Percentiles rank a stretch among this genome's conserved stretches.
Conservation (phyloP, 2,797 vertebrate genomes). For the Craterocephalus amniculus region DNA sequence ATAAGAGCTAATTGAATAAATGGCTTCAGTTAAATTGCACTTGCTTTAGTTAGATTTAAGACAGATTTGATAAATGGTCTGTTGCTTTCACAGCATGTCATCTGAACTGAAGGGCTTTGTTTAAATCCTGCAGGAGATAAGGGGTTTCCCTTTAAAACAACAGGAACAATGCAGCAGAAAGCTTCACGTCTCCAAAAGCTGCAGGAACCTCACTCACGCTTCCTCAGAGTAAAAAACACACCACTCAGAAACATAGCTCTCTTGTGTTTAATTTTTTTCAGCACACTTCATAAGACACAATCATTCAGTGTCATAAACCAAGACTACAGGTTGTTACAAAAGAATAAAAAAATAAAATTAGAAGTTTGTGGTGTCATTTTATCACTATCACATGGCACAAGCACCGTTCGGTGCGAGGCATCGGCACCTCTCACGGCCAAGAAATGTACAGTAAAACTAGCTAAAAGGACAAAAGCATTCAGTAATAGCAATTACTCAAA, state of each 20-base stretch:
- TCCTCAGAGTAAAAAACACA: constrained; percentile 11
- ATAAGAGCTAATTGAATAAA: neutral
- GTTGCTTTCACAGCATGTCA: constrained; percentile 32
- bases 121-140: constrained; percentile 34
- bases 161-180: constrained; percentile 15
- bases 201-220: constrained; percentile 5
- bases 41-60: constrained; percentile 3
- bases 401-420: constrained; percentile 56
- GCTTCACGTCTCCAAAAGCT: constrained; percentile 35
- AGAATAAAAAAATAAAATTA: constrained; percentile 78
- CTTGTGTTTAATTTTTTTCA: constrained; percentile 49
- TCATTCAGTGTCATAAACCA: constrained; percentile 68
- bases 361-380: constrained; percentile 58
- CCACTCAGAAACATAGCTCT: constrained; percentile 45
- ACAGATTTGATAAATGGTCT: constrained; percentile 17
- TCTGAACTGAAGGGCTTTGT: constrained; percentile 42
- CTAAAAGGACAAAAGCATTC: constrained; percentile 66
- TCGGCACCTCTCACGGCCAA: constrained; percentile 43
- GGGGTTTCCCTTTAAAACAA: constrained; percentile 23
- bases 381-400: constrained; percentile 51
- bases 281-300: constrained; percentile 63
- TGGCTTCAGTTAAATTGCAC: constrained; percentile 5
- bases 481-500: constrained; percentile 61
- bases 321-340: constrained; percentile 74
- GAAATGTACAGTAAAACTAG: constrained; percentile 55